Evolutionary conservation across 2,797 vertebrate species (phyloP).

Genomic region (Ctenosaura bakeri): DNA sequence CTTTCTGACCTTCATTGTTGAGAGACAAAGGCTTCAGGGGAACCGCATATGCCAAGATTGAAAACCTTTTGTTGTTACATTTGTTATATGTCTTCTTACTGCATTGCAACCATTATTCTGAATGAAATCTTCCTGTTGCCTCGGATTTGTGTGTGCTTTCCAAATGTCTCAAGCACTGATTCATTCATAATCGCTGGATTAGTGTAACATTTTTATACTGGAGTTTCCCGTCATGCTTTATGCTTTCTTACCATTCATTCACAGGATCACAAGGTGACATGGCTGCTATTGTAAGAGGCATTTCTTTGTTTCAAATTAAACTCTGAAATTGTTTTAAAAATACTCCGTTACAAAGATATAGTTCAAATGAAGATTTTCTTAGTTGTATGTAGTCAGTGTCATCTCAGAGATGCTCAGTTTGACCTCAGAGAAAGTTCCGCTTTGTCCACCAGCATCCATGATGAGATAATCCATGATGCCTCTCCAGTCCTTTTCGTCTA

Average conservation of each 20-base stretch:
- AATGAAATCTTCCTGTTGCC: constrained; percentile 68
- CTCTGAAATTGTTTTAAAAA: constrained; percentile 32
- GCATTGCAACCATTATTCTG: constrained; percentile 52
- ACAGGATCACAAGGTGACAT: constrained; percentile 70
- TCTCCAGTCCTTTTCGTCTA: background rate
- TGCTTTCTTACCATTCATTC: constrained; percentile 77
- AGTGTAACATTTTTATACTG: constrained; percentile 77
- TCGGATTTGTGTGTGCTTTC: constrained; percentile 67
- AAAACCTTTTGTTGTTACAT: constrained; percentile 18
- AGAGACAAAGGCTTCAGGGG: constrained; percentile 15
- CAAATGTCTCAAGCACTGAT: constrained; percentile 73
- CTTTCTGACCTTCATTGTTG: constrained; percentile 44
- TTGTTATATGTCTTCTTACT: constrained; percentile 35
- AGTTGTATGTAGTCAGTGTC: background rate
- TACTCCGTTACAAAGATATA: background rate
- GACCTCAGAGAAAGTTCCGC: too few species aligned
- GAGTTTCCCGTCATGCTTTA: constrained; percentile 73
- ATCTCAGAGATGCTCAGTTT: background rate
- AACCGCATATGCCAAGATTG: constrained; percentile 50
- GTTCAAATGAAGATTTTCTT: background rate
- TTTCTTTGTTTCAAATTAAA: background rate
- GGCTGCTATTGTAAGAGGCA: constrained; percentile 54
- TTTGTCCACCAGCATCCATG: background rate
- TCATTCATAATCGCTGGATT: constrained; percentile 82
- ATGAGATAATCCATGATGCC: background rate